Percentiles rank a stretch among this genome's conserved stretches.
phyloP scores from a whole-genome alignment of 2,797 vertebrate genomes.

The Ptychadena robeensis region DNA sequence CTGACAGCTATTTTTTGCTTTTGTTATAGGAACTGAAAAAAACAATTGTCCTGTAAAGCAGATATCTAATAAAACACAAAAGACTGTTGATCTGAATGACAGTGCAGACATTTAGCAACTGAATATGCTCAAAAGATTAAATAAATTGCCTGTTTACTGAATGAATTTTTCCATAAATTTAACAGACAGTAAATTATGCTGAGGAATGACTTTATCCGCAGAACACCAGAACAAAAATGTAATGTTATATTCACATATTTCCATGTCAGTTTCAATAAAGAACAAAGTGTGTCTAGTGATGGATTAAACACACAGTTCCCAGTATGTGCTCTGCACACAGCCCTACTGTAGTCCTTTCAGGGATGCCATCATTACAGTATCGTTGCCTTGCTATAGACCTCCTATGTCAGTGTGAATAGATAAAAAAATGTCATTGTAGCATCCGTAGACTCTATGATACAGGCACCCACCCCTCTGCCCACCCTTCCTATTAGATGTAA shows the following conservation, averaged over 20 bases:
- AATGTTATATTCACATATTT: background rate
- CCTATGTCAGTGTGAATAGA: too few species aligned
- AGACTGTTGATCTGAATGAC: background rate
- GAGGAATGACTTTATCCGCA: background rate
- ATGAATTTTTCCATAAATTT: background rate
- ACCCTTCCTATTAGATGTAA: too few species aligned
- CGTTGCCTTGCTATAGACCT: too few species aligned
- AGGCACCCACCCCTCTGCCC: too few species aligned
- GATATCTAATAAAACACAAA: background rate
- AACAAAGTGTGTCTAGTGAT: background rate
- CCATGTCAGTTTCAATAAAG: background rate
- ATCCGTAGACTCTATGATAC: too few species aligned
- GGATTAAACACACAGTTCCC: background rate
- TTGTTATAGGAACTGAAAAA: background rate
- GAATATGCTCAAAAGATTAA: background rate
- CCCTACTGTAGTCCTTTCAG: too few species aligned
- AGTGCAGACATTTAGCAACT: background rate
- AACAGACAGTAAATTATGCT: background rate
- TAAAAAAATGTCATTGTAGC: too few species aligned
- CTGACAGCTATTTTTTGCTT: background rate
- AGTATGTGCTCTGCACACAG: background rate
- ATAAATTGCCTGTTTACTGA: background rate
- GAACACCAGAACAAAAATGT: background rate
- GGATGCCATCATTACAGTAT: too few species aligned
- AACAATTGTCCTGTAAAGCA: background rate